Base-by-base conservation (phyloP, 2,888 invertebrate genomes). In the Arrhopalites spinosus region DNA sequence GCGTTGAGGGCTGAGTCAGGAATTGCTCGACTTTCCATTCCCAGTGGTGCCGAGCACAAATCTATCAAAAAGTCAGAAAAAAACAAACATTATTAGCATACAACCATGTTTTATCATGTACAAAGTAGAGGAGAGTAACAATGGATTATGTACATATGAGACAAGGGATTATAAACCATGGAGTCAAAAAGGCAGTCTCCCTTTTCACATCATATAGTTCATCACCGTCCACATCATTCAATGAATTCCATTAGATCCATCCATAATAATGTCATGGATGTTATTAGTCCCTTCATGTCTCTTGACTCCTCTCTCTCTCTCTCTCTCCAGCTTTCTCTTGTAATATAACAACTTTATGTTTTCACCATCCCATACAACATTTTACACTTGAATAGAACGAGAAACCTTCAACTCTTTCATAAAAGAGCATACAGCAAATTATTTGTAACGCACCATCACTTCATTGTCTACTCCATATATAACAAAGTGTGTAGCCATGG, bases 21-120 rank as follows among this genome's bases (percentile, higher is more conserved):
- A 84, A 95, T 94, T 83, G 88, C 88, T 78, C 92, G 92, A 82
- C 90, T 91, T 88, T 94, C 92, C 93, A 95, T 93, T 78, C 95
- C 95, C 85, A 95, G 88, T 70, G 94, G 90, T 79, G 89, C 90
- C 84, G 90, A 90, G 87, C 93, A 93, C 88, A 92, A 91, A 84
- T 91, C 93, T 93, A 90, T 77, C 88, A 89, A 85, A 85, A 83
- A 68, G 27, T 82, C 81, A 81, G 75, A 80, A 78, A 67, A 67
- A 15, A 64, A 29, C 15, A 64, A 8, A 64, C n/a, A 36, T 36
- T 36, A 36, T 36, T 36, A 36, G 36, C 36, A 11, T 36, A 7
- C 36, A 7, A 36, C 11, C n/a, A n/a, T n/a, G n/a, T n/a, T n/a
- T n/a, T n/a, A n/a, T n/a, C n/a, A n/a, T n/a, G n/a, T n/a, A n/a